These are phyloP conservation scores for Pseudorectes ferrugineus DNA, from an alignment of 2,113 vertebrate genomes.

Conservation along the genomic window DNA sequence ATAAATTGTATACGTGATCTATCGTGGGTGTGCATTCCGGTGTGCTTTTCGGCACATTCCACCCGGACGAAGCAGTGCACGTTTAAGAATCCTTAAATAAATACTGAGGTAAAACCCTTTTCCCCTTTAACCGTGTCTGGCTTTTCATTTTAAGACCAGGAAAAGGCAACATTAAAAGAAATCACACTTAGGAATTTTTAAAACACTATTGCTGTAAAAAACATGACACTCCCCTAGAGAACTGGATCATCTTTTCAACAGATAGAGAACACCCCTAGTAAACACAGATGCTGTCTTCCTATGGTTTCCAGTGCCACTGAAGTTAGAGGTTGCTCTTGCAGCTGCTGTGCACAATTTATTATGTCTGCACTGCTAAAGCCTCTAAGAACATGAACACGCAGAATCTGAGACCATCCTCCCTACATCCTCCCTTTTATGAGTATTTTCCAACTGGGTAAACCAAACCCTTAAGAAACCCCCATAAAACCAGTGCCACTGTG, in stretches of 20 bases:
- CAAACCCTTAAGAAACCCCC: background rate
- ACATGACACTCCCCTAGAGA: background rate
- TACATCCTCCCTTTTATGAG: background rate
- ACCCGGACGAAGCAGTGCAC: too few species aligned
- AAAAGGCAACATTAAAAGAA: background rate
- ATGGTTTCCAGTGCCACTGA: background rate
- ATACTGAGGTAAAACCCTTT: too few species aligned
- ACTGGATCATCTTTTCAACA: background rate
- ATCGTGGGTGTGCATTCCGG: too few species aligned
- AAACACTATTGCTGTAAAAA: background rate
- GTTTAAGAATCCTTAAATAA: too few species aligned
- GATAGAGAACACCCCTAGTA: background rate
- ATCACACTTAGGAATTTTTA: background rate
- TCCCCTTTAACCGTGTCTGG: too few species aligned
- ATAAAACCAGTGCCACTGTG: background rate
- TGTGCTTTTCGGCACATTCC: too few species aligned
- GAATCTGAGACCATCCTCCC: background rate
- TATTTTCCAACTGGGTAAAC: background rate
- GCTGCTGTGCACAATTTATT: background rate
- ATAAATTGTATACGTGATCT: too few species aligned
- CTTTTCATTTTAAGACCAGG: too few species aligned
- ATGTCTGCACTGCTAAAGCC: background rate
- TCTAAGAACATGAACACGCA: background rate
- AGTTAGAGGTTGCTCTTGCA: background rate
- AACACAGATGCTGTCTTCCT: background rate